These are phyloP conservation scores for Psittacara wagleri DNA, from an alignment of 2,113 vertebrate genomes.

Conservation along the genomic window DNA sequence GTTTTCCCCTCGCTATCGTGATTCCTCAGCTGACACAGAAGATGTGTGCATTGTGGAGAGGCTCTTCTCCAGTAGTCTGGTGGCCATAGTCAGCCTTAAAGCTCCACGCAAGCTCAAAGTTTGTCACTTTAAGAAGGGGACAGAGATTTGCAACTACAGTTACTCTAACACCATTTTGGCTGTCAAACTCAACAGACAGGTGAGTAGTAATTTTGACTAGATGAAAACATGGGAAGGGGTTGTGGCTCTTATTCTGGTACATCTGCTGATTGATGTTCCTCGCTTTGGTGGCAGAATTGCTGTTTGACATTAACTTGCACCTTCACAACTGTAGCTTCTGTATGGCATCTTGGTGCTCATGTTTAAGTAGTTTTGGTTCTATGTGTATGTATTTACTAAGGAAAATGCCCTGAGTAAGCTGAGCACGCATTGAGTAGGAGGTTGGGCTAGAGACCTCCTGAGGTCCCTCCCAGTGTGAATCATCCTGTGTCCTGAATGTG, in stretches of 20 bases:
- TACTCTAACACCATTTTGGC: conserved; percentile 98
- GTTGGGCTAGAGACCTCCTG: background rate
- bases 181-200: conserved; percentile 97
- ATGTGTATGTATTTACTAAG: background rate
- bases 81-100: conserved; percentile 98
- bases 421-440: background rate
- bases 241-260: background rate
- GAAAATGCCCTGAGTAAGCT: background rate
- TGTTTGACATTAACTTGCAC: background rate
- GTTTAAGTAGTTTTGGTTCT: background rate
- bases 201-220: conserved; percentile 39
- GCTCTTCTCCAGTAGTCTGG: conserved; percentile 95
- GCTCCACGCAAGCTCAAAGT: conserved; percentile 98
- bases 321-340: background rate
- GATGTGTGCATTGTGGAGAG: conserved; percentile 98
- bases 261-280: background rate
- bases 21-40: conserved; percentile 88
- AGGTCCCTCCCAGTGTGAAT: background rate
- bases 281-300: background rate
- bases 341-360: background rate
- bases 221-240: rapidly evolving
- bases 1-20: background rate
- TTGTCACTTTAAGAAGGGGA: conserved; percentile 99
- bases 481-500: background rate
- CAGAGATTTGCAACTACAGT: conserved; percentile 99